Base-by-base conservation (phyloP, 2,888 invertebrate species). In the Lasioglossum vierecki region DNA sequence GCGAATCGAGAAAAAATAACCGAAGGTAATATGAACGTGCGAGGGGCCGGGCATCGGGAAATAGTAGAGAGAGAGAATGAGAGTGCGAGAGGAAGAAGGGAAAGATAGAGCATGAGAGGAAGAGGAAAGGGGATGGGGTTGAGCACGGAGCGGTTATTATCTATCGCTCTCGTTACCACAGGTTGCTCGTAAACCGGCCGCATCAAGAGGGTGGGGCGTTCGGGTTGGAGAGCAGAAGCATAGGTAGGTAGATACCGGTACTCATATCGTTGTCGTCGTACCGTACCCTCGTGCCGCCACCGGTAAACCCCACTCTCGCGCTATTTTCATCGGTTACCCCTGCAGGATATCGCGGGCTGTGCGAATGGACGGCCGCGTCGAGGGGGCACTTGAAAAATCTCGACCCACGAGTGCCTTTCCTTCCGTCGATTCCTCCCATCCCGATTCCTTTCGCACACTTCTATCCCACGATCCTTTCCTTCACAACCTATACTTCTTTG, bases 101-200 rank as follows among this genome's bases (percentile, higher is more conserved):
- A 81, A 74, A 71, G 81, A 77, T 72, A 85, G 76, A 79, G 77
- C 68, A 81, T 77, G 76, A 82, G 78, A 63, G 84, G 72, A 71
- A 30, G 82, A 84, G 84, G 63, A 87, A 82, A 60, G 85, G 85
- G 70, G 87, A 83, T 80, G 89, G 92, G 92, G 92, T 90, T 92
- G 91, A 93, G 92, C 92, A 92, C 92, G 93, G 92, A 94, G 93
- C 94, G 93, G 95, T 95, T 95, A 95, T 95, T 95, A 95, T 95
- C 95, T 95, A 95, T 95, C 95, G 95, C 94, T 95, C 95, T 95
- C 94, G 95, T 95, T 95, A 95, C 95, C 95, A 95, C 95, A 95
- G 95, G 95, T 95, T 95, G 95, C 95, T 95, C 95, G 95, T 95
- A 95, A 95, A 95, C 93, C 94, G 94, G 94, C 94, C 94, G 93